Evolutionary conservation across 2,797 vertebrate genomes (phyloP), one percentile per base, ranked within the genome.

Genomic region (Chiroxiphia lanceolata): DNA sequence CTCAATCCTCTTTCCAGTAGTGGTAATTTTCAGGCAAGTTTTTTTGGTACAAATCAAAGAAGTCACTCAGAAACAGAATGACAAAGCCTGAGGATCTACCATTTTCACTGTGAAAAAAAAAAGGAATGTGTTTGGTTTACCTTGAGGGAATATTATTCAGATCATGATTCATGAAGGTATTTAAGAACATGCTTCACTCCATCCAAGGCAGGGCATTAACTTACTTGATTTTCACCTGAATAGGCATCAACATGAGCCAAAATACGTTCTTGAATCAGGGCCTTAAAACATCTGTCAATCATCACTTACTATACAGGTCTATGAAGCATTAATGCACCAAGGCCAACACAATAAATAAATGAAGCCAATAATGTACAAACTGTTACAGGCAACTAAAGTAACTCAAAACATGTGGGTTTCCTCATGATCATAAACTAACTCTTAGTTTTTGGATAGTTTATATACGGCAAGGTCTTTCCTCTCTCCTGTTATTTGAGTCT

Each of bases 211-310:
- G 34, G 56, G 57, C 60, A 91, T 91, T 84, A 93, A 51, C 50
- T 83, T 67, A 50, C 45, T 89, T 68, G 71, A 87, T 47, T 94
- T 87, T 81, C 51, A 90, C 81, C 60, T 91, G 85, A 93, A 75
- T 44, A 88, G 72, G 42, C 57, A 94, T 44, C 61, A 89, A 22
- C 38, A 19, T 25, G 7, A 77, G 53, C 53, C 82, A 96, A 94
- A 94, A 94, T 48, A 31, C 0, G 0, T 85, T 92, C 75, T 42
- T 89, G 71, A 95, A 91, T 65, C 48, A 60, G 36, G 23, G 27
- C 53, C 45, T 95, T 89, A 90, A 82, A 93, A 76, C 42, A 88
- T 71, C 83, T 78, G 88, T 91, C 88, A 91, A 36, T 96, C 87
- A 83, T 48, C 89, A 94, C 69, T 85, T 83, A 83, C 61, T 83